Evolutionary conservation across 2,888 invertebrate species (phyloP), one percentile per base, ranked within the genome.

Genomic region (Ormyrus thymus): DNA sequence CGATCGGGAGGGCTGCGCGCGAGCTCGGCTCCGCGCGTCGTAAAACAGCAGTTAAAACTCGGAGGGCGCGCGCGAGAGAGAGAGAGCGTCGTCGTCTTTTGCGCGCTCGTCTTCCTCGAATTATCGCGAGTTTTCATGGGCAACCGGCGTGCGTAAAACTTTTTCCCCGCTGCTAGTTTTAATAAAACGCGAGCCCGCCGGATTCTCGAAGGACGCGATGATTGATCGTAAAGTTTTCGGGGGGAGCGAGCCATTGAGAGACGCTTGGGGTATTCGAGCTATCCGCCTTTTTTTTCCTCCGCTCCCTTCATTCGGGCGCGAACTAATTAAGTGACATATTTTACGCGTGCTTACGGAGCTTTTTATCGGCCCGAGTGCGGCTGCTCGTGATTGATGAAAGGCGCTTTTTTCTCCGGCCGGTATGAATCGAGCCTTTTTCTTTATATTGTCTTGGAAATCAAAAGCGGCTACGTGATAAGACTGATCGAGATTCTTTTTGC

Each of bases 31-130:
- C 69, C 51, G 51, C 75, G 64, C 58, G 81, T 73, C 83, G 78
- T 86, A 86, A 86, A 86, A 84, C 76, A 64, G 80, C 80, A 84
- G 83, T 86, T 87, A 85, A 86, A 87, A 85, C 84, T 86, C 85
- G 70, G 78, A 78, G 50, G 48, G 7, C 59, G 70, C 9, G 56
- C n/a, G n/a, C n/a, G n/a, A n/a, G n/a, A n/a, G n/a, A n/a, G n/a
- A 58, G 15, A n/a, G 15, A 8, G 58, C 58, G 58, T 6, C 15
- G 58, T 6, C 15, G 58, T 15, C 58, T 58, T 58, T 59, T 53
- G 58, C 71, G n/a, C 68, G 53, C 53, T 72, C 56, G 7, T 10
- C 58, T 73, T 72, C 69, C 56, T 10, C 73, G 64, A 78, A 73
- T 71, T 71, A 71, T 72, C 70, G 66, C 53, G 66, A 78, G 61